Evolutionary conservation across 2,888 invertebrate species (phyloP).

Genomic region (Drosophila maculinotata): DNA sequence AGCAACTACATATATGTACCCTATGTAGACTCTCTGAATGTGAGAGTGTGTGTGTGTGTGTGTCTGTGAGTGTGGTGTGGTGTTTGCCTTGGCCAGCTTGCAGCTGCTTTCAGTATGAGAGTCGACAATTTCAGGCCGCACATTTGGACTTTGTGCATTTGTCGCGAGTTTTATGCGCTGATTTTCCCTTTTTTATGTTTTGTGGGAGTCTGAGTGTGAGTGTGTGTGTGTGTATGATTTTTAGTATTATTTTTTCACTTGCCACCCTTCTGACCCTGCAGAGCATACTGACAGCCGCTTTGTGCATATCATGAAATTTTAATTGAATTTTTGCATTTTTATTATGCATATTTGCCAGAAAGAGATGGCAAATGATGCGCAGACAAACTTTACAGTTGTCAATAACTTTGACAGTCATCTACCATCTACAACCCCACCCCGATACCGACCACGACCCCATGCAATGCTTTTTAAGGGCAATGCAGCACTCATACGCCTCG

Average conservation of each 20-base stretch:
- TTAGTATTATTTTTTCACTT: constrained; percentile 23
- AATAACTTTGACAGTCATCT: constrained; percentile 64
- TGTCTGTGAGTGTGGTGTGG: constrained; percentile 17
- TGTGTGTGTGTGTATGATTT: constrained; percentile 18
- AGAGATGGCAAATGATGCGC: constrained; percentile 44
- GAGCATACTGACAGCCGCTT: constrained; percentile 42
- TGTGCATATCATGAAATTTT: constrained; percentile 74
- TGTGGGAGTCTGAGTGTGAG: not conserved
- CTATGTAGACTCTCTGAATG: constrained; percentile 8
- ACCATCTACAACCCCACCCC: not conserved
- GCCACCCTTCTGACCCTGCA: not conserved
- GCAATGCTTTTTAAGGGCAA: constrained; percentile 16
- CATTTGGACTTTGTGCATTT: constrained; percentile 61
- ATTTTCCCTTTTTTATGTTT: constrained; percentile 38
- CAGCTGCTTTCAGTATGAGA: constrained; percentile 67
- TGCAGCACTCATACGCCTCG: constrained; percentile 61
- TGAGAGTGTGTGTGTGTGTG: constrained; percentile 2
- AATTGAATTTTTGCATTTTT: constrained; percentile 78
- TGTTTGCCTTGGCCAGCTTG: constrained; percentile 34
- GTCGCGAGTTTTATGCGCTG: constrained; percentile 56
- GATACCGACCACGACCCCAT: not conserved
- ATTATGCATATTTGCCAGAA: constrained; percentile 60
- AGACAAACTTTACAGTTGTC: constrained; percentile 74
- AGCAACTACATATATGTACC: constrained; percentile 15
- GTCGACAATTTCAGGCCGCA: constrained; percentile 50